phyloP scores from a whole-genome alignment of 2,888 invertebrate genomes.

The Epinotia nisella region DNA sequence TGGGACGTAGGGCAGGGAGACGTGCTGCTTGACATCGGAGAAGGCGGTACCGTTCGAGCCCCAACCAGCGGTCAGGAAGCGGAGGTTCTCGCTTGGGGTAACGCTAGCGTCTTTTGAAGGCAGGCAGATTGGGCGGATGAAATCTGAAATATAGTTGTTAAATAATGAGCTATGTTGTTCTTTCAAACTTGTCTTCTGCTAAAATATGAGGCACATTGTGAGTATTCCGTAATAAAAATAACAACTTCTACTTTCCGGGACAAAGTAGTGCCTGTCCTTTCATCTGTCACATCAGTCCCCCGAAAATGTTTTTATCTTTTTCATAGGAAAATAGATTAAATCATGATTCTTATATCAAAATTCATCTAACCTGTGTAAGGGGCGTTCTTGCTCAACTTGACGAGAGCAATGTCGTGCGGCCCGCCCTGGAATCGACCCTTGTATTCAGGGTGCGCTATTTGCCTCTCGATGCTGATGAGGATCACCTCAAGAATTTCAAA shows the following conservation, averaged over 20 bases:
- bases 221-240: not conserved
- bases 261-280: not conserved
- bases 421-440: slow-evolving; percentile 11
- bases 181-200: not conserved
- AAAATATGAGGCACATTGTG: not conserved
- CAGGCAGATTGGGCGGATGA: slow-evolving; percentile 60
- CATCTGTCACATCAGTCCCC: no score
- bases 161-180: not conserved
- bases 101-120: slow-evolving; percentile 51
- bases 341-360: no score
- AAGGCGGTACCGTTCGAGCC: slow-evolving; percentile 67
- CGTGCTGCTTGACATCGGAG: slow-evolving; percentile 56
- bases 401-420: slow-evolving; percentile 69
- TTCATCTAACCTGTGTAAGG: slow-evolving; percentile 60
- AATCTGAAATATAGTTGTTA: slow-evolving; percentile 55
- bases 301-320: no score
- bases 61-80: slow-evolving; percentile 73
- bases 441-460: slow-evolving; percentile 59
- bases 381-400: slow-evolving; percentile 63
- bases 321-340: no score
- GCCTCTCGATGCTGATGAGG: slow-evolving; percentile 58
- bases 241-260: not conserved
- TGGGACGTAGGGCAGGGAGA: slow-evolving; percentile 51
- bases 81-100: slow-evolving; percentile 35
- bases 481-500: slow-evolving; percentile 63